Base-by-base conservation (phyloP, 1,140 invertebrate genomes). In the Bombus pascuorum region DNA sequence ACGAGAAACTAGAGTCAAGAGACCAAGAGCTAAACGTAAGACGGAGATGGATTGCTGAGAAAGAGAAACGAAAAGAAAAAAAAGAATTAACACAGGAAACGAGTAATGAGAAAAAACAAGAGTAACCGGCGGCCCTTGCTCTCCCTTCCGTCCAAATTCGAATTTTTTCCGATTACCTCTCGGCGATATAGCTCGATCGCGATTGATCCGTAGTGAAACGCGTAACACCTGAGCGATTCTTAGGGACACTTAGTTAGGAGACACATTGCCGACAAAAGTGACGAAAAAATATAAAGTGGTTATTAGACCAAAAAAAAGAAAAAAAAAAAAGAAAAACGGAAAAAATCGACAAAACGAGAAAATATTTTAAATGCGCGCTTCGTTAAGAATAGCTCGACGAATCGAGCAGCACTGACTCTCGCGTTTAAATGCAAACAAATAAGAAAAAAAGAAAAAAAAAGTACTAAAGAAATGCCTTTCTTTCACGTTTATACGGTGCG, bases 51-150 rank as follows among this genome's bases (percentile, higher is more conserved):
- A 66, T 34, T 70, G 83, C 44, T 70, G 73, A 80, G 72, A 83
- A 59, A 91, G 86, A 22, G 62, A 59, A 39, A 9, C 22, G 22
- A 22, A 53, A 32, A 3, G 9, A 74, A 42, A 9, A 77, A 1
- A 10, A 25, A 5, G 25, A 34, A 25, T 47, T 32, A 44, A 10
- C 15, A 42, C 3, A 34, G 32, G 32, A 22, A 65, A 77, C 28
- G 75, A 80, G 74, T 59, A 68, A 80, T 44, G 28, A 66, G 65
- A 66, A 32, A 32, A 66, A 66, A 66, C 1, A 34, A 88, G n/a
- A 32, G 59, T 77, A 72, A 87, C 85, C 92, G 90, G 90, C 92
- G 89, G 85, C 90, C 90, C 91, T 92, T 92, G 90, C 88, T 92
- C 91, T 88, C 74, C 92, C 90, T 92, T 94, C 90, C 90, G 90